Conservation (phyloP, 2,888 invertebrate genomes). For the Aethes cnicana region DNA sequence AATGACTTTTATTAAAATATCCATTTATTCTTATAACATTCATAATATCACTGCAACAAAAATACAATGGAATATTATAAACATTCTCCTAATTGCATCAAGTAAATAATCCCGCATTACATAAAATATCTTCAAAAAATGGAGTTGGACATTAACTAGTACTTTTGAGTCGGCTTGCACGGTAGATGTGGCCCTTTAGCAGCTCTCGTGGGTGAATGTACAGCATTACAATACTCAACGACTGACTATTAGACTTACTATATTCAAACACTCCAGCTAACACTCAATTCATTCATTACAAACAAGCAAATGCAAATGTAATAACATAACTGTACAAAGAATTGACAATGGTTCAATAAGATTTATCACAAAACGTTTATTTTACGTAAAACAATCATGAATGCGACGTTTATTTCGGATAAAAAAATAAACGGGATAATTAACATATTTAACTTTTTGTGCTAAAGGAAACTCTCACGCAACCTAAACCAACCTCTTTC, state of each 20-base stretch:
- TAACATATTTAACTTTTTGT: constrained; percentile 43
- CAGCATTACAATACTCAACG: constrained; percentile 19
- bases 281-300: constrained; percentile 48
- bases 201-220: constrained; percentile 23
- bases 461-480: constrained; percentile 40
- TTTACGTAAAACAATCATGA: constrained; percentile 23
- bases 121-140: constrained; percentile 64
- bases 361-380: not conserved
- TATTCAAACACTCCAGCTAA: constrained; percentile 49
- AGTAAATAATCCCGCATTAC: constrained; percentile 70
- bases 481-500: constrained; percentile 26
- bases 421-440: constrained; percentile 17
- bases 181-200: constrained; percentile 44
- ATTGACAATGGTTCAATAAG: constrained; percentile 38
- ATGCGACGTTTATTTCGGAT: constrained; percentile 25
- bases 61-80: constrained; percentile 82
- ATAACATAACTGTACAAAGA: constrained; percentile 41
- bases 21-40: constrained; percentile 83
- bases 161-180: constrained; percentile 40
- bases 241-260: constrained; percentile 52
- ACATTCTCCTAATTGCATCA: constrained; percentile 76
- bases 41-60: constrained; percentile 83
- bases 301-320: constrained; percentile 46
- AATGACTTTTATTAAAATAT: constrained; percentile 83
- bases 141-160: constrained; percentile 16